These are phyloP conservation scores for Amorpha juglandis DNA, from an alignment of 2,888 invertebrate genomes.

Conservation along the genomic window DNA sequence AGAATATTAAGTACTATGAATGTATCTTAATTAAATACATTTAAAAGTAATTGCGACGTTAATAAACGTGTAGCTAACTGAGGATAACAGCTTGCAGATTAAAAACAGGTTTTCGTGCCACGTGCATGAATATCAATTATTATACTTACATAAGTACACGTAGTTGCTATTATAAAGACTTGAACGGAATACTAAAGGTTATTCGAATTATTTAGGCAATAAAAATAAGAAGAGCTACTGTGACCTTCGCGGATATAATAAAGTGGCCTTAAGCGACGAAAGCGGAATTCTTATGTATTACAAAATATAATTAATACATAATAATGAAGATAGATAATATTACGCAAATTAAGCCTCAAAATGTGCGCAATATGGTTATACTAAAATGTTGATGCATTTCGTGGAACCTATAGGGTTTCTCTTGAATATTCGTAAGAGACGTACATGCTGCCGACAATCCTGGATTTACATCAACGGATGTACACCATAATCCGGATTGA, in stretches of 20 bases:
- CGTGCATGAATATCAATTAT: conserved; percentile 22
- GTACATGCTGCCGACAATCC: background rate
- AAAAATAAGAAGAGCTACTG: background rate
- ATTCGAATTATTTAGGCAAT: conserved; percentile 8
- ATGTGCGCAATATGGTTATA: background rate
- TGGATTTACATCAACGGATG: too few species aligned
- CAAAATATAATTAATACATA: background rate
- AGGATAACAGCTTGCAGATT: conserved; percentile 16
- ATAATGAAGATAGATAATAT: background rate
- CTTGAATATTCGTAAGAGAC: background rate
- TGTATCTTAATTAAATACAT: background rate
- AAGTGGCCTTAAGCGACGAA: conserved; percentile 1
- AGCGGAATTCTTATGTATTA: background rate
- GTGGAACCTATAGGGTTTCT: background rate
- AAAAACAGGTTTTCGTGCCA: conserved; percentile 15
- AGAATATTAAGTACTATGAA: too few species aligned
- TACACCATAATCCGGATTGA: background rate
- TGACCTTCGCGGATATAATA: background rate
- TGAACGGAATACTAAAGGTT: conserved; percentile 15
- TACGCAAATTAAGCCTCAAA: background rate
- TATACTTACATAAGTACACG: conserved; percentile 11
- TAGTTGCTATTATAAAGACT: background rate
- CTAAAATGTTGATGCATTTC: background rate
- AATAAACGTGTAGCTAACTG: background rate
- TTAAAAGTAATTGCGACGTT: background rate